These are phyloP conservation scores for Electrophaes corylata DNA, from an alignment of 2,888 invertebrate species.

Conservation along the genomic window DNA sequence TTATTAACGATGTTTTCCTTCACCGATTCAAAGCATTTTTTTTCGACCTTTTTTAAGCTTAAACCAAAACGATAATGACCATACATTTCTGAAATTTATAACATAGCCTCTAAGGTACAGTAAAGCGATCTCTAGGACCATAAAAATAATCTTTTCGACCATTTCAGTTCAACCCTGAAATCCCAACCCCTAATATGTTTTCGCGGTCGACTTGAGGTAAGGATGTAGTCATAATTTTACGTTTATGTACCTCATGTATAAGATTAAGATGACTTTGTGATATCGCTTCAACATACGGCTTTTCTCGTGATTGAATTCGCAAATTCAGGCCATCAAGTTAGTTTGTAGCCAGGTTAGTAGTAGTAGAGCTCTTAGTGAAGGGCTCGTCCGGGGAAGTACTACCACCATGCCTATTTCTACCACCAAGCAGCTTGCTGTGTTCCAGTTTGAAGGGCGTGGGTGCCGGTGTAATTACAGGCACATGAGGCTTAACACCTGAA, in stretches of 20 bases:
- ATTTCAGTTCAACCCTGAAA: conserved; percentile 5
- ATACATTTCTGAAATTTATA: conserved; percentile 12
- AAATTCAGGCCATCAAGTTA: no score
- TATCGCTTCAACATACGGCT: neutral
- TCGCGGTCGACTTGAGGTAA: conserved; percentile 7
- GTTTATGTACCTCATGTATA: conserved; percentile 11
- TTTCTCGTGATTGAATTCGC: neutral
- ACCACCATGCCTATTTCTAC: no score
- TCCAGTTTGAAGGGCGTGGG: no score
- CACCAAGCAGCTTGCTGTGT: no score
- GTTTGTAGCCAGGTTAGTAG: no score
- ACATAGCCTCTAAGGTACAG: conserved; percentile 8
- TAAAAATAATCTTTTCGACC: conserved; percentile 21
- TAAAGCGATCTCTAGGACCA: conserved; percentile 8
- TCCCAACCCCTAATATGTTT: conserved; percentile 13
- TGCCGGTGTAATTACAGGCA: no score
- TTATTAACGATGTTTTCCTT: neutral
- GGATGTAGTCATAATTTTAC: conserved; percentile 14
- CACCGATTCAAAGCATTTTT: neutral
- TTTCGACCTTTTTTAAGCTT: neutral
- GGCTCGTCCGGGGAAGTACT: no score
- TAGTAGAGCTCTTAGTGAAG: no score
- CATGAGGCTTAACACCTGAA: no score
- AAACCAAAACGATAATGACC: neutral
- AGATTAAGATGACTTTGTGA: neutral